These are phyloP conservation scores for Propithecus perrieri DNA, from an alignment of 2,797 vertebrate species.

Conservation along the genomic window DNA sequence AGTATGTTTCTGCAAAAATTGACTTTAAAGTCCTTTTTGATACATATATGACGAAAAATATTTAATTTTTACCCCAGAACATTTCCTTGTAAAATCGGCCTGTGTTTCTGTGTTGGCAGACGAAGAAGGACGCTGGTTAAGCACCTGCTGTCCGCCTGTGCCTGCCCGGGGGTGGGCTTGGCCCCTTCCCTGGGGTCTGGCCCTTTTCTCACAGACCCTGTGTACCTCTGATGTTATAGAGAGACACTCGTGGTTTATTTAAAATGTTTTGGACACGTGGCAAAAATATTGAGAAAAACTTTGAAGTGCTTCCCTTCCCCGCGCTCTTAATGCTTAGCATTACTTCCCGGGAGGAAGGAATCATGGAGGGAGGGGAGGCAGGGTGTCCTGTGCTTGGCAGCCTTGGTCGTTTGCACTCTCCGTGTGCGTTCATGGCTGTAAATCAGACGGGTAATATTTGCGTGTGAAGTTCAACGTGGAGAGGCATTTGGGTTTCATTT, in stretches of 20 bases:
- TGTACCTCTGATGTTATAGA: neutral
- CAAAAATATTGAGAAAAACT: neutral
- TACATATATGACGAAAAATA: neutral
- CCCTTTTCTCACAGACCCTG: neutral
- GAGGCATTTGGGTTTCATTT: neutral
- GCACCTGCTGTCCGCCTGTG: fast-evolving
- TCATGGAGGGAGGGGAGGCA: too few relatives aligned
- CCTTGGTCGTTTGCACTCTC: neutral
- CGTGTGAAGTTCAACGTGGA: neutral
- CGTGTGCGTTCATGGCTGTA: fast-evolving
- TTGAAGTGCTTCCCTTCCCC: neutral
- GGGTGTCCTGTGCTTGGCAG: too few relatives aligned
- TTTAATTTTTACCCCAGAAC: neutral
- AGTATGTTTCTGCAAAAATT: neutral
- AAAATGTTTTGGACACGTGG: neutral
- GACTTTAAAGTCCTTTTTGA: neutral
- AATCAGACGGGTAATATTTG: neutral
- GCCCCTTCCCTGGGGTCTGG: neutral
- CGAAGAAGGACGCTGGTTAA: neutral
- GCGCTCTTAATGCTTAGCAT: neutral
- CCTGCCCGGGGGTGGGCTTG: fast-evolving
- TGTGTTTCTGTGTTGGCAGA: neutral
- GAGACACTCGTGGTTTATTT: neutral
- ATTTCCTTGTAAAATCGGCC: neutral
- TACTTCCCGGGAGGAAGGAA: neutral